These are phyloP conservation scores for Lithosia quadra DNA, from an alignment of 2,888 invertebrate genomes.

Conservation along the genomic window DNA sequence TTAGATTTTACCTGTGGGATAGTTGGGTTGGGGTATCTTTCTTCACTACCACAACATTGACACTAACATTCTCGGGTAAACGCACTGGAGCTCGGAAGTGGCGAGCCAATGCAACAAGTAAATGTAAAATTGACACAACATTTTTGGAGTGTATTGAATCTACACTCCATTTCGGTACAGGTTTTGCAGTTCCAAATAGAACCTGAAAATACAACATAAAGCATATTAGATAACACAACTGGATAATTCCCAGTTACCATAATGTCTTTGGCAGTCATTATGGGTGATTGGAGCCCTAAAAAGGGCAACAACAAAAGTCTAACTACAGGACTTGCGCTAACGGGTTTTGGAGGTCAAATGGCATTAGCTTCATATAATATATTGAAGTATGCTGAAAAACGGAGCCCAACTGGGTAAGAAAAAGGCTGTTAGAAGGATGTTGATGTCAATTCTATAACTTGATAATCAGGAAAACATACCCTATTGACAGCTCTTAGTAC, in stretches of 20 bases:
- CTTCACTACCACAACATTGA: constrained; percentile 97
- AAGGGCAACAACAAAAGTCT: no score
- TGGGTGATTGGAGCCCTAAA: no score
- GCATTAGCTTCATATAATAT: no score
- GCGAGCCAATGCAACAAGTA: constrained; percentile 96
- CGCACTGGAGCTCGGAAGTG: constrained; percentile 98
- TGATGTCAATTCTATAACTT: neutral
- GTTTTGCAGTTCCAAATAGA: constrained; percentile 90
- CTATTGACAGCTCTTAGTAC: constrained; percentile 96
- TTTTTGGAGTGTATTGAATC: constrained; percentile 99
- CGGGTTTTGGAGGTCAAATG: no score
- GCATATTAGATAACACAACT: no score
- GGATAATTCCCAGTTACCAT: no score
- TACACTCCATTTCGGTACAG: constrained; percentile 97
- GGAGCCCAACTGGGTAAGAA: no score
- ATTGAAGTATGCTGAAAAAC: no score
- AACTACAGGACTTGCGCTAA: no score
- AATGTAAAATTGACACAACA: constrained; percentile 97
- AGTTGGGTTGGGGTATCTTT: constrained; percentile 90
- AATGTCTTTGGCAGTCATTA: no score
- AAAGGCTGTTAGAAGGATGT: no score
- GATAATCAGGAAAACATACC: constrained; percentile 71
- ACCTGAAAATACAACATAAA: constrained; percentile 77
- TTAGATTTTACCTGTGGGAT: constrained; percentile 85
- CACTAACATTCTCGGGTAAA: constrained; percentile 98